phyloP scores from a whole-genome alignment of 2,888 invertebrate species.

The Morpho achilles region DNA sequence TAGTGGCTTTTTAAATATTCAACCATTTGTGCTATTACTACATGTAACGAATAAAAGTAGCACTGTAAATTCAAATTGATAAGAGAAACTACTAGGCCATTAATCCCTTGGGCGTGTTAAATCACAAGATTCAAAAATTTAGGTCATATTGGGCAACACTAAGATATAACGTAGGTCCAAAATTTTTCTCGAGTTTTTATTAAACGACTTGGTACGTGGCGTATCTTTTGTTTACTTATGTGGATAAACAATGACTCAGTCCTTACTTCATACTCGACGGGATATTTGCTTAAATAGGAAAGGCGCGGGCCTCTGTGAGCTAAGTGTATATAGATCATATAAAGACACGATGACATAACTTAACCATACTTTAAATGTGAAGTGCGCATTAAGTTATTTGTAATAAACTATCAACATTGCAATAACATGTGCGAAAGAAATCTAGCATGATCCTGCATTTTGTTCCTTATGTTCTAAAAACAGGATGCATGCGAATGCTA shows the following conservation, averaged over 20 bases:
- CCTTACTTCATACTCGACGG: slow-evolving; percentile 45
- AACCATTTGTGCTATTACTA: no score
- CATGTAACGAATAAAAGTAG: no score
- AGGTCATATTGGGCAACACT: slow-evolving; percentile 9
- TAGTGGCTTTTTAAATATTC: no score
- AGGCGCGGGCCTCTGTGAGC: slow-evolving; percentile 40
- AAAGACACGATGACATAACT: slow-evolving; percentile 28
- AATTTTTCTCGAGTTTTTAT: slow-evolving; percentile 20
- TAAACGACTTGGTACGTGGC: slow-evolving; percentile 18
- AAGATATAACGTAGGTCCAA: slow-evolving; percentile 1
- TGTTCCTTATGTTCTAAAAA: no score
- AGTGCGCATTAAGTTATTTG: no score
- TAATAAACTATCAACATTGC: no score
- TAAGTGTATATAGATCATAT: slow-evolving; percentile 48
- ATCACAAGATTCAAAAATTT: background rate
- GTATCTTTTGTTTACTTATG: slow-evolving; percentile 28
- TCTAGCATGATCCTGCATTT: no score
- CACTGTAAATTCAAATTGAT: no score
- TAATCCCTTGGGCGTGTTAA: no score
- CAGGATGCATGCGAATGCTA: no score
- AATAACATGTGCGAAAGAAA: background rate
- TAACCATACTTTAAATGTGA: no score
- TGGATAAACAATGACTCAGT: slow-evolving; percentile 62
- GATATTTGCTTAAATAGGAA: slow-evolving; percentile 42
- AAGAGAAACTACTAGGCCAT: no score